Evolutionary conservation across 2,113 vertebrate genomes (phyloP), one percentile per base, ranked within the genome.

Genomic region (Otus sunia): DNA sequence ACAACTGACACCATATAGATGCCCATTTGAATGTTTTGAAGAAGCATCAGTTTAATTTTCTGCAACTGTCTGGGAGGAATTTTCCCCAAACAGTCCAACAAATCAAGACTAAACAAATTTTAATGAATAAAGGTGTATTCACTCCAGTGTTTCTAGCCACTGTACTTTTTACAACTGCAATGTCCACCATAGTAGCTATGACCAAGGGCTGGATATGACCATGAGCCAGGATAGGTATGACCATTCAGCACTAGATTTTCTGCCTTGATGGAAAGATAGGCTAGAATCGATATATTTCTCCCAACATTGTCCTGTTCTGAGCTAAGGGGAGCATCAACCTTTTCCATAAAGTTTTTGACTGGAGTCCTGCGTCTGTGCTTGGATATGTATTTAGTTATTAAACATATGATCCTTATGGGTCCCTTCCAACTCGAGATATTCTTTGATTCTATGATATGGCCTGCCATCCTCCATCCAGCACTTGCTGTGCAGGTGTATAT

Each of bases 201-300:
- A 63, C 37, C 36, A 68, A 72, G 34, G 11, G 13, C 37, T 72
- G 43, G 13, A 14, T 60, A 39, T 26, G 63, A 72, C 16, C 49
- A 23, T 3, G 5, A 72, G 19, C 8, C 4, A 3, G 52, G 4
- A 6, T 29, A 36, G 30, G 14, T 59, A 43, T 1, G 5, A 52
- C 6, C 11, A 45, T n/a, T 59, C n/a, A 78, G 41, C 37, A 59
- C 18, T 18, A 37, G 15, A 58, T 67, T 77, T 78, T 89, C 47
- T 59, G 23, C n/a, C 69, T 37, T 30, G 8, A 47, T 75, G 25
- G 52, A 91, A 73, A 63, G 34, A 63, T 13, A 36, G 22, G 32
- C 19, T 71, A 15, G 11, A 75, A 71, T 43, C 3, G 5, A 43
- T 11, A 1, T 36, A n/a, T 50, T 80, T 73, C 12, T 36, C 62